Conservation (phyloP, 2,113 vertebrate species). For the Cinclus cinclus region DNA sequence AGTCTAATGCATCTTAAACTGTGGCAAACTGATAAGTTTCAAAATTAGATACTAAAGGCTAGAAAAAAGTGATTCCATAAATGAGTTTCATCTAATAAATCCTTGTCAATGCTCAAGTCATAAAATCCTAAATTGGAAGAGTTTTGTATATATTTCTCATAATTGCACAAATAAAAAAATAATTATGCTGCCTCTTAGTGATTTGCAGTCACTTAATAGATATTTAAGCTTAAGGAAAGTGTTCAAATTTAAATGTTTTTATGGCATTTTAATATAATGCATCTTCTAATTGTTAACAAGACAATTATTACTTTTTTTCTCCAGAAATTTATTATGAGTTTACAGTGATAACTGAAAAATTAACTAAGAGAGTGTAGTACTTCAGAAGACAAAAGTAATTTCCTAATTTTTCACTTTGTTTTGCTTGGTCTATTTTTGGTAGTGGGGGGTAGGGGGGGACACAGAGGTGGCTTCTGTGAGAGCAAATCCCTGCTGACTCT, state of each 20-base stretch:
- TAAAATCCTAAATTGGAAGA: background rate
- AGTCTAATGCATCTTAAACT: slow-evolving; percentile 5
- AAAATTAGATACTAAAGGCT: background rate
- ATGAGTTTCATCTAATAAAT: background rate
- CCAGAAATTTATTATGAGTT: background rate
- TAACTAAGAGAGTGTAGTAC: background rate
- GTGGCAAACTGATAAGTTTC: slow-evolving; percentile 18
- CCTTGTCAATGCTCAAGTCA: background rate
- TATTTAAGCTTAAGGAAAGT: background rate
- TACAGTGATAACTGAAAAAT: background rate
- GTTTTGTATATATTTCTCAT: background rate
- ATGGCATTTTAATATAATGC: background rate
- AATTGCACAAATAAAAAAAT: background rate
- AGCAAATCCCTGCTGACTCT: background rate
- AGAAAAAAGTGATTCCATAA: background rate
- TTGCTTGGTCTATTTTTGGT: background rate
- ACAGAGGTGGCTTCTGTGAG: background rate
- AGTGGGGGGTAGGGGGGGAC: background rate
- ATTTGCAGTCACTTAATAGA: background rate
- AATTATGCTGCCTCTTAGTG: background rate
- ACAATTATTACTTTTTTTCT: background rate
- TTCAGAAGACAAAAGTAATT: background rate
- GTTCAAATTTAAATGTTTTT: background rate
- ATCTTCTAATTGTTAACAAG: background rate
- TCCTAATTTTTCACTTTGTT: background rate